Base-by-base conservation (phyloP, 2,888 invertebrate species). In the Xylota segnis region DNA sequence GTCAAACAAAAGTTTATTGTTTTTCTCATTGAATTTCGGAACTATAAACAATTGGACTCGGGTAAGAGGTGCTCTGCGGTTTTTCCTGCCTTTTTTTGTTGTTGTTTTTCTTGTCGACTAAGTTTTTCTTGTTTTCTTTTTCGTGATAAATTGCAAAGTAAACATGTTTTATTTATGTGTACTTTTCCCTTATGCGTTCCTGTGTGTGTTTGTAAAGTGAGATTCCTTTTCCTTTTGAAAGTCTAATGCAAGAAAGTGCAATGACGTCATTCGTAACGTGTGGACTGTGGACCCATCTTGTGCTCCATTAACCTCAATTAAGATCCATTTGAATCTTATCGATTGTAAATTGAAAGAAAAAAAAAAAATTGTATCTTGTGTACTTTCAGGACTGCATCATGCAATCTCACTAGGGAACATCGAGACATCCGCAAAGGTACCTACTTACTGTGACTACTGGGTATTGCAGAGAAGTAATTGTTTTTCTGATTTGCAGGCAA, bases 371-470 rank as follows among this genome's bases (percentile, higher is more conserved):
- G 9, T 47, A 47, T 34, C 37, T 34, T 83, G 12, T 77, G 56
- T 82, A 88, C 87, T 91, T 89, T 61, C 89, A 91, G 91, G 91
- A 88, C 89, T 91, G 87, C 92, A 92, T 88, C 92, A 92, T 90
- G 92, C 92, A 86, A 92, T 92, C 88, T 92, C 92, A 79, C 89
- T 92, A 90, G 92, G 92, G 88, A 92, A 92, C 88, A 92, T 92
- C 88, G 91, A 90, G 87, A 90, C 90, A 83, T 90, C 92, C 87
- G 88, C 90, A 82, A 91, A 91, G 91, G 92, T 92, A 89, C 7
- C 59, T 54, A 47, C 5, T n/a, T 23, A 3, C 23, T 34, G 9
- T 5, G 29, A 0, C 23, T 23, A 5, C 10, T 18, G 2, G 23
- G 9, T 16, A 16, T 14, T 47, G 12, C 16, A 34, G 59, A 63